phyloP scores from a whole-genome alignment of 2,113 vertebrate species.

The Clarias gariepinus region DNA sequence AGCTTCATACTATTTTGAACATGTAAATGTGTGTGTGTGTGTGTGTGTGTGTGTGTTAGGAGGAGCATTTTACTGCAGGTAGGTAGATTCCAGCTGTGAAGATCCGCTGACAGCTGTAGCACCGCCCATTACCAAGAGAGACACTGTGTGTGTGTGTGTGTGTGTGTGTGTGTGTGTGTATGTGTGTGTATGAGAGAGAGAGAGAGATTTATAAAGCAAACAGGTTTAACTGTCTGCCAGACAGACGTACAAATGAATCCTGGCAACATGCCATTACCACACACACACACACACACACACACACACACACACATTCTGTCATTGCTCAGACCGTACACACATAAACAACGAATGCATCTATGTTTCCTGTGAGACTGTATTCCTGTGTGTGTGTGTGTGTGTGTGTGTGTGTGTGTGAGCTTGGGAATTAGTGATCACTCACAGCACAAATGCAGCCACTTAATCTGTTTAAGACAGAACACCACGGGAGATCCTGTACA shows the following conservation, averaged over 20 bases:
- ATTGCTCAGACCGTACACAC: slow-evolving; percentile 64
- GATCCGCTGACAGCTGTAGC: slow-evolving; percentile 46
- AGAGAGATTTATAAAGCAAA: slow-evolving; percentile 17
- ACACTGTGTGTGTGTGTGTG: slow-evolving; percentile 9
- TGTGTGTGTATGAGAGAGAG: slow-evolving; percentile 39
- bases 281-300: slow-evolving; percentile 43
- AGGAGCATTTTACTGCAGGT: slow-evolving; percentile 49
- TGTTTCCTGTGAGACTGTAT: slow-evolving; percentile 13
- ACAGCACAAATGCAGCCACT: slow-evolving; percentile 4
- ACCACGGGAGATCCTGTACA: slow-evolving; percentile 34
- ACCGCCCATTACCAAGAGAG: slow-evolving; percentile 5
- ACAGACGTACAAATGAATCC: slow-evolving; percentile 52
- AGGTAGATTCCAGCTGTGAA: slow-evolving; percentile 59
- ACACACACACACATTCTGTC: slow-evolving; percentile 31
- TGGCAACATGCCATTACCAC: slow-evolving; percentile 61
- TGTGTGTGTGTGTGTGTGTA: slow-evolving; percentile 28
- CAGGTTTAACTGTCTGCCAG: slow-evolving; percentile 26
- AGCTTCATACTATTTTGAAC: slow-evolving; percentile 25
- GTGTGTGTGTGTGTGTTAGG: slow-evolving; percentile 29
- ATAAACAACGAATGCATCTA: slow-evolving; percentile 3
- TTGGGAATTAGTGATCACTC: slow-evolving; percentile 38
- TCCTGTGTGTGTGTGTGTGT: slow-evolving; percentile 2
- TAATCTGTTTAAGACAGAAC: slow-evolving; percentile 39
- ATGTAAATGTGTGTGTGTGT: slow-evolving; percentile 59
- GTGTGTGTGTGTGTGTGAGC: slow-evolving; percentile 23